Base-by-base conservation (phyloP, 2,797 vertebrate genomes). In the Hippopotamyrus pictus region DNA sequence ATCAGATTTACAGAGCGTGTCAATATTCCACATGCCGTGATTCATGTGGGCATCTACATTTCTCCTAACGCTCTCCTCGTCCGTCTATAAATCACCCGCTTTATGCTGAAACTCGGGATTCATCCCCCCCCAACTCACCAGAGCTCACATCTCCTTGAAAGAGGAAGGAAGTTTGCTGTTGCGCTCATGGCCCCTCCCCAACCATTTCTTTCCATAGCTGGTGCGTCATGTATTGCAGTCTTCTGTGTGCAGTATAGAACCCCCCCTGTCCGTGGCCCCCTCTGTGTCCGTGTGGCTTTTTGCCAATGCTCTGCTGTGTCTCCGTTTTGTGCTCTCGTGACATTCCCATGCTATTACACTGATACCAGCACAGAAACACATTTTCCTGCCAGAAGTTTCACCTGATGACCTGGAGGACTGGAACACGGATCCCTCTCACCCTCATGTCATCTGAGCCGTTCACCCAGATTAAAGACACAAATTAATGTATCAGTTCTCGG, bases 21-120 rank as follows among this genome's bases (percentile, higher is more conserved):
- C 91, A 88, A 73, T 92, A 91, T 92, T 88, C 89, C 87, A 25
- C 92, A 91, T 91, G 90, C 88, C 37, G 89, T 89, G 92, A 93
- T 93, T 93, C 92, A 93, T 94, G 92, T 83, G 90, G 90, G 90
- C 86, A 84, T 89, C 88, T 91, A 88, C 93, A 92, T 92, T 92
- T 92, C 91, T 90, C 92, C 91, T 92, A 94, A 93, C 91, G 79
- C 91, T 93, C 92, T 93, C 92, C 90, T 91, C 92, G 93, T 91
- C 91, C 90, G 91, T 95, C 93, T 92, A 91, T 92, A 94, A 94
- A 95, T 95, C 91, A 93, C 92, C 93, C 93, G 91, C 92, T 92
- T 92, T 92, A 92, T 41, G 69, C 69, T 94, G 91, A 94, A 90
- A 92, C 93, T 93, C 91, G 90, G 94, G 94, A 93, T 92, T 91